Evolutionary conservation across 1,140 invertebrate species (phyloP), one percentile per base, ranked within the genome.

Genomic region (Camponotus pennsylvanicus): DNA sequence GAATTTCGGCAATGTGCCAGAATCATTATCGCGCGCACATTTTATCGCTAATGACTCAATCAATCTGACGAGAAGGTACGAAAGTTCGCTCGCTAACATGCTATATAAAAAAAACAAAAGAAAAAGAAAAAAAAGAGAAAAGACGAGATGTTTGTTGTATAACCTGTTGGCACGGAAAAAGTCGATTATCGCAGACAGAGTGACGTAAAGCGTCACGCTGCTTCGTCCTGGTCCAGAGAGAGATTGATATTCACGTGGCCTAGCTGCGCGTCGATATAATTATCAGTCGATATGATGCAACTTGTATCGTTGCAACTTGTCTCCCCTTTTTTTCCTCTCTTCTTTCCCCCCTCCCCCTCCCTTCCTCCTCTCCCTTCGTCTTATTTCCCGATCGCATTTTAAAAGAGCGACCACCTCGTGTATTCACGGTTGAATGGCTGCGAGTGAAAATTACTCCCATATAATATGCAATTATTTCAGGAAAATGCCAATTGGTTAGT

Each of bases 401-500:
- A 82, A 61, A 77, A 86, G 71, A 27, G 73, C 86, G 73, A 86
- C 86, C 79, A 71, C 57, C 84, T 86, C 70, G 85, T 27, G 27
- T 40, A 66, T 90, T 90, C 78, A 90, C 89, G 89, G 89, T 90
- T 90, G 89, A 90, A 90, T 37, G 82, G 67, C 63, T 77, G 86
- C 89, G 88, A 82, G 71, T 88, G 88, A 90, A 90, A 90, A 90
- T 86, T 88, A 83, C 86, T 87, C 76, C 55, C 21, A 64, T 63
- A 78, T 73, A 90, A 90, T 89, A 34, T 90, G 61, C 87, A 90
- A 90, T 90, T 90, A 90, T 90, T 86, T 83, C 75, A 87, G 89
- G 64, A 82, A 90, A 90, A 90, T 90, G 83, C 86, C 89, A 90
- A 90, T 90, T 90, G 86, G 86, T 90, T 90, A 88, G 71, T 79